Conservation (phyloP, 2,113 vertebrate genomes). For the Daphoenositta chrysoptera region DNA sequence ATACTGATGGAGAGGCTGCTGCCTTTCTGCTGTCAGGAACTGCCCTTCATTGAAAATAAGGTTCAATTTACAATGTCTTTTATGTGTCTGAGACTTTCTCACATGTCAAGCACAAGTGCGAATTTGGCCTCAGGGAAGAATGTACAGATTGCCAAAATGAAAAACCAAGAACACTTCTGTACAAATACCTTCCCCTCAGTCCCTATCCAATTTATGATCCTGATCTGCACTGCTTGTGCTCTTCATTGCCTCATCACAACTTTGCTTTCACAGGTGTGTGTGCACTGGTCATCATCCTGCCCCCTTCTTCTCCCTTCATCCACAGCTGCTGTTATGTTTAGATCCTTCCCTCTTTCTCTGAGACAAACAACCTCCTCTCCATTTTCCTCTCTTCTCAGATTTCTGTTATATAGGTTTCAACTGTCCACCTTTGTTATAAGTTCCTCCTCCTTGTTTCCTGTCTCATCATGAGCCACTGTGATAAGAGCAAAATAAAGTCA, state of each 20-base stretch:
- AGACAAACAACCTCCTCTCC: not conserved
- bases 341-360: not conserved
- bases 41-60: not conserved
- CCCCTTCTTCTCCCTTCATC: not conserved
- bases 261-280: not conserved
- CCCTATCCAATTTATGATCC: not conserved
- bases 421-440: not conserved
- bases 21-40: not conserved
- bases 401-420: not conserved
- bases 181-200: rapidly evolving
- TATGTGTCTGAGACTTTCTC: not conserved
- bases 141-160: not conserved
- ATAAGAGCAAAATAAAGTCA: not conserved
- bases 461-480: not conserved
- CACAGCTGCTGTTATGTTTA: not conserved
- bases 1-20: not conserved
- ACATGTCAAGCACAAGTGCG: not conserved
- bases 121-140: not conserved
- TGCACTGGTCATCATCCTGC: not conserved
- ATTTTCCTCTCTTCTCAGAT: not conserved
- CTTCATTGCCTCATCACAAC: not conserved
- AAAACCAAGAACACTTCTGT: not conserved
- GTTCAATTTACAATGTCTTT: not conserved
- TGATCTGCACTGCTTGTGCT: not conserved
- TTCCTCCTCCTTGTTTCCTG: not conserved